phyloP scores from a whole-genome alignment of 2,797 vertebrate species.

The Micropoecilia bifurca region DNA sequence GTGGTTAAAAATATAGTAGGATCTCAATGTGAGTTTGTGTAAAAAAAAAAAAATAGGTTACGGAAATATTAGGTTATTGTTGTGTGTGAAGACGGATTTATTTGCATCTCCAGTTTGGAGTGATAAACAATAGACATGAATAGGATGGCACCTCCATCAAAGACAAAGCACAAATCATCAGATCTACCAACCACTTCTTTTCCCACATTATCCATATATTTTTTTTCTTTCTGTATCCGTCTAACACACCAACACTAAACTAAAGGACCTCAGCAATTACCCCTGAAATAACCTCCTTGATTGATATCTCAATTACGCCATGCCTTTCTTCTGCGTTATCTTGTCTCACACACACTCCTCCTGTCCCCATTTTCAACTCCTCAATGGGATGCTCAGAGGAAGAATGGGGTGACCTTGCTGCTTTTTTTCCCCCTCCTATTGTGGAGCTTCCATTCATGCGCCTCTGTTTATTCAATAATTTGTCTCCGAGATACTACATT shows the following conservation, averaged over 20 bases:
- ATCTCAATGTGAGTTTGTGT: background rate
- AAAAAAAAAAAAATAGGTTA: constrained; percentile 15
- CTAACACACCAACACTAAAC: constrained; percentile 62
- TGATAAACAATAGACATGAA: constrained; percentile 17
- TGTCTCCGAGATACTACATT: constrained; percentile 26
- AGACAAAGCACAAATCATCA: constrained; percentile 47
- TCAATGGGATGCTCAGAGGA: constrained; percentile 62
- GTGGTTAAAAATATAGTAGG: background rate
- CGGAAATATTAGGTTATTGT: constrained; percentile 6
- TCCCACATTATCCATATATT: constrained; percentile 19
- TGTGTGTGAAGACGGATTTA: constrained; percentile 22
- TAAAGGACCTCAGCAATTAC: constrained; percentile 77
- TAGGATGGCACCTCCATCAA: constrained; percentile 23
- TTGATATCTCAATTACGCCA: constrained; percentile 83
- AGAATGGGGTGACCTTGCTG: constrained; percentile 76
- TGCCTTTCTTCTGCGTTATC: constrained; percentile 77
- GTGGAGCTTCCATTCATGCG: constrained; percentile 24
- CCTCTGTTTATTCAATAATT: constrained; percentile 47
- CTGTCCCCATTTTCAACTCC: constrained; percentile 63
- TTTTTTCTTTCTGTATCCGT: constrained; percentile 10
- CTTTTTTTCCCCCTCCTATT: constrained; percentile 8
- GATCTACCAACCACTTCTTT: constrained; percentile 25
- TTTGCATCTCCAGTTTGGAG: constrained; percentile 6
- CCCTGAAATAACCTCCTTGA: constrained; percentile 83
- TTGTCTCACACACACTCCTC: constrained; percentile 69